Evolutionary conservation across 2,888 invertebrate genomes (phyloP), one percentile per base, ranked within the genome.

Genomic region (Stenodera caucasica): DNA sequence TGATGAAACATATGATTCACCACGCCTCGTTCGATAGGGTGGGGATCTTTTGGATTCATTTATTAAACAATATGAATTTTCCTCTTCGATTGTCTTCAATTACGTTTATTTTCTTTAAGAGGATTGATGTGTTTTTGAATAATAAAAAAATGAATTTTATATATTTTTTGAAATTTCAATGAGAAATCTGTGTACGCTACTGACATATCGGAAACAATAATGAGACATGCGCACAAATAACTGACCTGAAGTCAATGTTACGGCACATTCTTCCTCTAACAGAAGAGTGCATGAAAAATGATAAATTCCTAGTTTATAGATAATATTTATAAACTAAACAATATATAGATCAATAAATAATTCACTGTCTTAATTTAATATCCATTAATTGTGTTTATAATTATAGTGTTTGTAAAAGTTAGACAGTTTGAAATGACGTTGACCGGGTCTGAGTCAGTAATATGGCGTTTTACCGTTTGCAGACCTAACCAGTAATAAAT

Each of bases 221-320:
- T 53, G 30, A 60, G 69, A 69, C 72, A 68, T 68, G 70, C 67
- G 61, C 64, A 58, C 29, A 52, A 49, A 21, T 65, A 58, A 68
- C 66, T 70, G 70, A 69, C 70, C 68, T 63, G 70, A 71, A 71
- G 70, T 71, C 70, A 70, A 70, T 72, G 70, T 67, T 67, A 69
- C 69, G 69, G 68, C 69, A 72, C 70, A 72, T 65, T 69, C 67
- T 72, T 66, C 67, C 66, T 68, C 56, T 67, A 60, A 66, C 67
- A 69, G 63, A 63, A 56, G 66, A 70, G 69, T 70, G 67, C 58
- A 60, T 67, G 70, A 70, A 70, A 40, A 68, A 71, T 69, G 71
- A 66, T 72, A 64, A 67, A 68, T 71, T 72, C 67, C 64, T 70
- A 68, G 69, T 60, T 53, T 58, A 61, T 64, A 63, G 61, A 56